phyloP scores from a whole-genome alignment of 2,797 vertebrate genomes.

The Pterois miles region DNA sequence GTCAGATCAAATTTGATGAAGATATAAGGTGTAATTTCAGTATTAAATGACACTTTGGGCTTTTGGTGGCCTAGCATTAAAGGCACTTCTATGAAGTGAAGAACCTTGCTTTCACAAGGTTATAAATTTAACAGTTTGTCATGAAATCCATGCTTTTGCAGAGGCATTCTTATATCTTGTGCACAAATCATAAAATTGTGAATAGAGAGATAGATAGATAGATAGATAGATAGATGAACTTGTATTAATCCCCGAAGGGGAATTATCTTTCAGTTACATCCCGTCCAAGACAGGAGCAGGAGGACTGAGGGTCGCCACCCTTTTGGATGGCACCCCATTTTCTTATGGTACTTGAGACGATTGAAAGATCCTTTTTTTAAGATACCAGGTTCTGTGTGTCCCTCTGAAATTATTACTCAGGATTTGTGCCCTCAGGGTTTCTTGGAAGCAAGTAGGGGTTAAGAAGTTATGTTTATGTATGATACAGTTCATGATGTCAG shows the following conservation, averaged over 20 bases:
- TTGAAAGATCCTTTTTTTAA: neutral
- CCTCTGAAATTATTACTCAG: neutral
- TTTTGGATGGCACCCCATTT: too few species aligned
- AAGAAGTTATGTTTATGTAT: neutral
- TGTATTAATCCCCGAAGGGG: too few species aligned
- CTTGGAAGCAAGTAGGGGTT: neutral
- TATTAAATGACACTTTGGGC: neutral
- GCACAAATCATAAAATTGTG: neutral
- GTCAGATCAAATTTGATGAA: neutral
- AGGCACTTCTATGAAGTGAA: too few species aligned
- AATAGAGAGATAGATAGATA: too few species aligned
- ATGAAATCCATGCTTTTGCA: neutral
- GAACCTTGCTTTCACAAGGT: too few species aligned
- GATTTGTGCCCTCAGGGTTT: neutral
- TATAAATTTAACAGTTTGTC: neutral
- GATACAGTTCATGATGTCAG: neutral
- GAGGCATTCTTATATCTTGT: neutral
- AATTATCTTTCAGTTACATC: too few species aligned
- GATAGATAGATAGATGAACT: too few species aligned
- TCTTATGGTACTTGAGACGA: neutral
- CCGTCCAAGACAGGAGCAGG: too few species aligned
- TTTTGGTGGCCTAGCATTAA: neutral
- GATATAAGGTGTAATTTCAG: neutral
- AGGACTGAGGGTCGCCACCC: too few species aligned
- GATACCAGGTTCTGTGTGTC: neutral